Evolutionary conservation across 2,797 vertebrate genomes (phyloP), one percentile per base, ranked within the genome.

Genomic region (Telmatherina bonti): DNA sequence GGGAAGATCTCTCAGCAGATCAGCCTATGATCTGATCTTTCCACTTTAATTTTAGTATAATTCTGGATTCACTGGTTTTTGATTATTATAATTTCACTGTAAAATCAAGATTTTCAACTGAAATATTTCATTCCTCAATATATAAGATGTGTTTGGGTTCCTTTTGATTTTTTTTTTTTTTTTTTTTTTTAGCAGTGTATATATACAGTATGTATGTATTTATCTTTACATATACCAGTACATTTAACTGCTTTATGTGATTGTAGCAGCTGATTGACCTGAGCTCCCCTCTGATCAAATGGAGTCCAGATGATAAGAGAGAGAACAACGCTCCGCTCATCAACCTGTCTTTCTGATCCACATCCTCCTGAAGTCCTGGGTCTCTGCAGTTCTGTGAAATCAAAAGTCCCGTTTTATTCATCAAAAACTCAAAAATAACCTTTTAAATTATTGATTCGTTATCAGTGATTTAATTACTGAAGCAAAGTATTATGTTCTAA

Each of bases 211-310:
- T 31, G 31, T 31, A 33, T 33, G 2, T 36, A 9, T 12, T 13
- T 2, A 36, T 36, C 35, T 36, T 12, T 36, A 2, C 11, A 36
- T 36, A 12, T 36, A 3, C 38, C 7, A 43, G 20, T 36, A 20
- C 15, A 38, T 33, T 38, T 38, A 30, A 7, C 15, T 4, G 10
- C 3, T 33, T 74, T 16, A 6, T 0, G 35, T 33, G 35, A 11
- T 36, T 58, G 29, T 58, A 9, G 26, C 88, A 95, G 92, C 86
- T 95, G 54, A 95, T 95, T 29, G 94, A 95, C 70, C 80, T 95
- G 62, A 95, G 86, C 81, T 95, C 94, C 26, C 94, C 94, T 0
- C 93, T 95, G 49, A 95, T 95, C 79, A 94, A 91, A 74, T 95
- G 94, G 94, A 95, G 94, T 86, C 94, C 94, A 38, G 92, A 93